These are phyloP conservation scores for Rhyacophila evoluta DNA, from an alignment of 2,888 invertebrate genomes.

Conservation along the genomic window DNA sequence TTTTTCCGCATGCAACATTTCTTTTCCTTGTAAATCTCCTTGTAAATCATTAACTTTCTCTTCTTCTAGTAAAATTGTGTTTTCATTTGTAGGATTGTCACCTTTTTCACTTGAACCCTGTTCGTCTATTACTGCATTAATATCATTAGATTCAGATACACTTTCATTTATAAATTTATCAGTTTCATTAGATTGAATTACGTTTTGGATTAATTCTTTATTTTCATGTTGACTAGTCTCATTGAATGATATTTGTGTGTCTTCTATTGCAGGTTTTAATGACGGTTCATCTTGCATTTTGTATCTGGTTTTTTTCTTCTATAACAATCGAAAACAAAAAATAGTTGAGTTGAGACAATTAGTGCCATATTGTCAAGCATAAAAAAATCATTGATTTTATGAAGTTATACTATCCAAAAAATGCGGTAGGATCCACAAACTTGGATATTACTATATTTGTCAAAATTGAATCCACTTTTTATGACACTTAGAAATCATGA, in stretches of 20 bases:
- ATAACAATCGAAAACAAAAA: background rate
- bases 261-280: background rate
- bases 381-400: too few species aligned
- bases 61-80: background rate
- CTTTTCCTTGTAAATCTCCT: background rate
- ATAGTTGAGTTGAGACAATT: too few species aligned
- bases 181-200: background rate
- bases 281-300: slow-evolving; percentile 28
- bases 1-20: background rate
- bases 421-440: too few species aligned
- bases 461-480: too few species aligned
- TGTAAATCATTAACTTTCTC: background rate
- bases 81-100: background rate
- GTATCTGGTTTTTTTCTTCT: slow-evolving; percentile 38
- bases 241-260: background rate
- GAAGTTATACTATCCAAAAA: too few species aligned
- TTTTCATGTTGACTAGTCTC: slow-evolving; percentile 23
- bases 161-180: background rate
- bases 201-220: background rate
- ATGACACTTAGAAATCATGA: too few species aligned
- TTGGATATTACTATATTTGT: too few species aligned
- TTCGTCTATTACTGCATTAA: background rate
- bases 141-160: background rate
- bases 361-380: too few species aligned
- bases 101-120: background rate